Conservation (phyloP, 2,113 vertebrate genomes). For the Tenebrosternarchus preto region DNA sequence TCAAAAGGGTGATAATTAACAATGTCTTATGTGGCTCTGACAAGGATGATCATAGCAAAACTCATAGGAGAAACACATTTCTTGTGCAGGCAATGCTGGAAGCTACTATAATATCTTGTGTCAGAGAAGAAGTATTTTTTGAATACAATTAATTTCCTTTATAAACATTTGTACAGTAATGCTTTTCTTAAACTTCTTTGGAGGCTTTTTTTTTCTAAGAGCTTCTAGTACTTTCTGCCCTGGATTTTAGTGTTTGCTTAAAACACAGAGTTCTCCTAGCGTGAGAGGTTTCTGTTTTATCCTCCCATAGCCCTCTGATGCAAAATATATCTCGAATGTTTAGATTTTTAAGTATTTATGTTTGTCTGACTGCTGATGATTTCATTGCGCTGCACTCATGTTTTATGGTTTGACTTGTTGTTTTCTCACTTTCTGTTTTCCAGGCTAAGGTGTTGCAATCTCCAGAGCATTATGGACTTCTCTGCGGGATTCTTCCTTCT, state of each 20-base stretch:
- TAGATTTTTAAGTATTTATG: neutral
- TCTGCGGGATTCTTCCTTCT: constrained; percentile 64
- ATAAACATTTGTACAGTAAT: constrained; percentile 50
- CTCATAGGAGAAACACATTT: constrained; percentile 12
- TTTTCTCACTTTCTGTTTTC: constrained; percentile 39
- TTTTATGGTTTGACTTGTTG: constrained; percentile 39
- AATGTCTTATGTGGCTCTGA: constrained; percentile 45
- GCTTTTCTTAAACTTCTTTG: constrained; percentile 19
- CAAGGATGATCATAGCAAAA: constrained; percentile 39
- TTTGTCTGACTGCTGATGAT: constrained; percentile 15
- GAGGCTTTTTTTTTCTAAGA: constrained; percentile 47
- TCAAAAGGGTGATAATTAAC: constrained; percentile 53
- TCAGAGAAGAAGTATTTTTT: constrained; percentile 12
- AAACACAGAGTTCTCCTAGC: constrained; percentile 10
- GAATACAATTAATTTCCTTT: constrained; percentile 31
- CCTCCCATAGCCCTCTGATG: neutral
- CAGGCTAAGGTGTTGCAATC: constrained; percentile 47
- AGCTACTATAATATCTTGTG: constrained; percentile 11
- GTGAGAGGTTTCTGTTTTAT: constrained; percentile 6
- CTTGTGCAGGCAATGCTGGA: constrained; percentile 18
- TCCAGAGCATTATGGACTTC: constrained; percentile 70
- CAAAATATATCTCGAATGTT: constrained; percentile 21
- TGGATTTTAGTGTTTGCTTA: constrained; percentile 37
- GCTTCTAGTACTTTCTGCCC: constrained; percentile 39
- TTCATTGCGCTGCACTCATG: neutral